These are phyloP conservation scores for Pocota personata DNA, from an alignment of 2,888 invertebrate genomes.

Conservation along the genomic window DNA sequence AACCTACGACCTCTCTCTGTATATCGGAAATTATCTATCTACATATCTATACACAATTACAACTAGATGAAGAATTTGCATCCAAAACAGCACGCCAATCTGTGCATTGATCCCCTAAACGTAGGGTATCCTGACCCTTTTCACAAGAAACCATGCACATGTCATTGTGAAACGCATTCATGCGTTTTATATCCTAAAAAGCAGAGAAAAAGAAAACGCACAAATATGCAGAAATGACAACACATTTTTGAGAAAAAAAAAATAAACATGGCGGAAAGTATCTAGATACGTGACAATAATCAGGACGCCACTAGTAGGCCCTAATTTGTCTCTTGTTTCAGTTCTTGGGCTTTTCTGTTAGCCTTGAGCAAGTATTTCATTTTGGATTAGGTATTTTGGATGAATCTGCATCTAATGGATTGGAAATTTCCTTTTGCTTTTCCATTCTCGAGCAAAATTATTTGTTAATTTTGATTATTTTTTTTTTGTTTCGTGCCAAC, in stretches of 20 bases:
- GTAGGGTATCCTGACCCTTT: not conserved
- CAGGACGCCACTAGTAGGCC: slow-evolving; percentile 47
- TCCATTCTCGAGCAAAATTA: slow-evolving; percentile 56
- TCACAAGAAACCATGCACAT: not conserved
- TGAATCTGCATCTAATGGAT: not conserved
- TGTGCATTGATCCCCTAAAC: slow-evolving; percentile 20
- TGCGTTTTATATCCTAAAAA: slow-evolving; percentile 15
- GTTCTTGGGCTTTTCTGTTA: not conserved
- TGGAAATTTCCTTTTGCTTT: slow-evolving; percentile 38
- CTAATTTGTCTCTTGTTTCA: not conserved
- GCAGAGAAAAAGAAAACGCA: slow-evolving; percentile 12
- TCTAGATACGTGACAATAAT: slow-evolving; percentile 62
- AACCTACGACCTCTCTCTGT: slow-evolving; percentile 34
- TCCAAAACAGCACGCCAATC: not conserved
- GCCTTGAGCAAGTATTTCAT: not conserved
- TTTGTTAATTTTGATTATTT: slow-evolving; percentile 56
- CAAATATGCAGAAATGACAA: slow-evolving; percentile 20
- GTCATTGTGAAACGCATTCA: not conserved
- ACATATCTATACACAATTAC: not conserved
- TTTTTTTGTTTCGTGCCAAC: slow-evolving; percentile 5
- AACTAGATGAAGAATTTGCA: slow-evolving; percentile 11
- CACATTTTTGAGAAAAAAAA: slow-evolving; percentile 40
- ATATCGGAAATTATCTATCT: not conserved
- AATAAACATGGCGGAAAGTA: slow-evolving; percentile 65
- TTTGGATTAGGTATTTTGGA: not conserved